Percentiles rank a stretch among this genome's conserved stretches.
Conservation (phyloP, 2,797 vertebrate species). For the Hemibagrus guttatus region DNA sequence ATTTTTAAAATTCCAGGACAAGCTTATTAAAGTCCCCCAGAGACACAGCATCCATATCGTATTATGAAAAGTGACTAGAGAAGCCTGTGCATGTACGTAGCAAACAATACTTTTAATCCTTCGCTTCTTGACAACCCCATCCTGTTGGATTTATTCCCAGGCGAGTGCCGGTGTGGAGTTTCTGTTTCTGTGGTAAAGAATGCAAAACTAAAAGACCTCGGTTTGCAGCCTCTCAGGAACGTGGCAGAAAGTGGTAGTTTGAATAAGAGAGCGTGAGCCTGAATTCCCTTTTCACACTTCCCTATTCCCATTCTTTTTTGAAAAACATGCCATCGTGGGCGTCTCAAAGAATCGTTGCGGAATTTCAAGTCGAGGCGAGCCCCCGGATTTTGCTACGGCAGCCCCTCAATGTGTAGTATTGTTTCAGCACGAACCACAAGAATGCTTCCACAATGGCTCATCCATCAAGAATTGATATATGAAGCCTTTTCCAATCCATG, state of each 20-base stretch:
- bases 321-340: conserved; percentile 34
- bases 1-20: background rate
- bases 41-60: conserved; percentile 22
- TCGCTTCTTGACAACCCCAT: conserved; percentile 2
- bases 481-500: conserved; percentile 41
- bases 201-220: background rate
- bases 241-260: conserved; percentile 6
- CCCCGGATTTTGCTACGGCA: conserved; percentile 44
- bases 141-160: conserved; percentile 31
- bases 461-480: conserved; percentile 48
- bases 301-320: background rate
- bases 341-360: conserved; percentile 30
- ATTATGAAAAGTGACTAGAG: conserved; percentile 21
- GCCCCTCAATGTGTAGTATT: conserved; percentile 42
- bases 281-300: conserved; percentile 6
- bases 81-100: conserved; percentile 18
- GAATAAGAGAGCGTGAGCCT: background rate
- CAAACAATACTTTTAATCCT: conserved; percentile 42
- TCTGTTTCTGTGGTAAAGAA: conserved; percentile 17
- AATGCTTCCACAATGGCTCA: conserved; percentile 55
- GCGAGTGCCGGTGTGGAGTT: conserved; percentile 21
- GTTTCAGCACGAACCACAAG: conserved; percentile 49
- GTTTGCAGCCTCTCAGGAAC: background rate
- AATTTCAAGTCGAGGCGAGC: conserved; percentile 50
- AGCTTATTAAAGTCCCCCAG: conserved; percentile 3